Evolutionary conservation across 2,113 vertebrate genomes (phyloP).

Genomic region (Campylorhamphus procurvoides): DNA sequence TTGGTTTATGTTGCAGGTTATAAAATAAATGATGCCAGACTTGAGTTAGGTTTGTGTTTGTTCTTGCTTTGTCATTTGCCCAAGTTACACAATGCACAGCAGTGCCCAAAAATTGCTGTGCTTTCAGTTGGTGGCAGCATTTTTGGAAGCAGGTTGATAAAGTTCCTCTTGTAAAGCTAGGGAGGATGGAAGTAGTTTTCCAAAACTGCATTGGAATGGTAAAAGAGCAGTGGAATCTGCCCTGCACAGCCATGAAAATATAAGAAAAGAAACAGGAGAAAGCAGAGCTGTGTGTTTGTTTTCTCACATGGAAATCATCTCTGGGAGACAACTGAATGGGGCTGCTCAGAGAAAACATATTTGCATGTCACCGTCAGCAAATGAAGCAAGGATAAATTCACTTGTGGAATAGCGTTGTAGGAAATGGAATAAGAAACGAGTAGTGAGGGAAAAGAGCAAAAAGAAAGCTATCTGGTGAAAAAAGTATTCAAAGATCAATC

Average conservation of each 20-base stretch:
- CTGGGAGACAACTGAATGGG: neutral
- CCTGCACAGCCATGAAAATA: fast-evolving
- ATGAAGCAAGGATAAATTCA: neutral
- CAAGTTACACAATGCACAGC: neutral
- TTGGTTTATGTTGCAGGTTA: neutral
- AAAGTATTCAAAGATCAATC: neutral
- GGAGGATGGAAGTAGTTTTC: neutral
- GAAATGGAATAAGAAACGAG: neutral
- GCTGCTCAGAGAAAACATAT: neutral
- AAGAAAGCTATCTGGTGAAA: neutral
- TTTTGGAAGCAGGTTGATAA: neutral
- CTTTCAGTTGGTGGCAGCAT: neutral
- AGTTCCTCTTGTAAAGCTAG: neutral
- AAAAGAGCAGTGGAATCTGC: neutral
- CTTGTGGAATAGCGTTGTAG: neutral
- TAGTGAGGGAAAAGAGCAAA: neutral
- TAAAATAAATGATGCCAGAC: neutral
- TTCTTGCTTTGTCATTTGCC: neutral
- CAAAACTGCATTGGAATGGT: neutral
- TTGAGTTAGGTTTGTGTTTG: neutral
- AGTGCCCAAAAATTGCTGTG: neutral
- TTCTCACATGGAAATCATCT: neutral
- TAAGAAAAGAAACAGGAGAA: neutral
- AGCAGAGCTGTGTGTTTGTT: neutral
- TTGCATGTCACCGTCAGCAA: neutral